These are phyloP conservation scores for Amblyornis subalaris DNA, from an alignment of 2,113 vertebrate species.

Conservation along the genomic window DNA sequence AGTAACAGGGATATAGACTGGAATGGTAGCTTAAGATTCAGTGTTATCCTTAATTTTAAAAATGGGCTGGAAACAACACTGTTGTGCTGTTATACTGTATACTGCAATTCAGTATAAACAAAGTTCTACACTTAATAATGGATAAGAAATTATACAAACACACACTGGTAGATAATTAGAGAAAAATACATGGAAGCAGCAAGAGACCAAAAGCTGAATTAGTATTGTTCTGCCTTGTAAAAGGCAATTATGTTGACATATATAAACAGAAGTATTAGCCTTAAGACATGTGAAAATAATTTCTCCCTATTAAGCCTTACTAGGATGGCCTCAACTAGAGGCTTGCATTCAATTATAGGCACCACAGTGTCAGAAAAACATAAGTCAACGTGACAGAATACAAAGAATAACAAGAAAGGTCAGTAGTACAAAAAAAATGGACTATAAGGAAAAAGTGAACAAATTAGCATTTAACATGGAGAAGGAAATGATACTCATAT, in stretches of 20 bases:
- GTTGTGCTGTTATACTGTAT: no score
- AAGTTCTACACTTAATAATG: neutral
- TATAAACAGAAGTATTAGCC: slow-evolving; percentile 6
- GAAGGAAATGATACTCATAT: neutral
- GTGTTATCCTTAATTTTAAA: neutral
- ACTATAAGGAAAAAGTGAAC: neutral
- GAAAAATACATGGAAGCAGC: neutral
- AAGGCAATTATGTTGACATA: slow-evolving; percentile 19
- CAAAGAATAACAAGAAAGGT: neutral
- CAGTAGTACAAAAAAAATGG: neutral
- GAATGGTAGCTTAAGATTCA: neutral
- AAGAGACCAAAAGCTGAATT: slow-evolving; percentile 4
- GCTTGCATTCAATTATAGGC: neutral
- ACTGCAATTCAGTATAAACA: neutral
- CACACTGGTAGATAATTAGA: neutral
- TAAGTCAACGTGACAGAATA: neutral
- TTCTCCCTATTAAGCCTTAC: neutral
- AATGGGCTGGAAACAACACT: neutral
- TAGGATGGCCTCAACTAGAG: neutral
- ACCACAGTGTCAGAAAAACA: neutral
- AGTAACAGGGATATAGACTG: neutral
- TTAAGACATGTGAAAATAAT: slow-evolving; percentile 30
- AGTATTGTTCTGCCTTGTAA: neutral
- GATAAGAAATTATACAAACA: slow-evolving; percentile 2
- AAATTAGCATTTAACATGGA: neutral